These are phyloP conservation scores for Steinernema carpocapsae DNA, from an alignment of 2,888 invertebrate species.

Conservation along the genomic window DNA sequence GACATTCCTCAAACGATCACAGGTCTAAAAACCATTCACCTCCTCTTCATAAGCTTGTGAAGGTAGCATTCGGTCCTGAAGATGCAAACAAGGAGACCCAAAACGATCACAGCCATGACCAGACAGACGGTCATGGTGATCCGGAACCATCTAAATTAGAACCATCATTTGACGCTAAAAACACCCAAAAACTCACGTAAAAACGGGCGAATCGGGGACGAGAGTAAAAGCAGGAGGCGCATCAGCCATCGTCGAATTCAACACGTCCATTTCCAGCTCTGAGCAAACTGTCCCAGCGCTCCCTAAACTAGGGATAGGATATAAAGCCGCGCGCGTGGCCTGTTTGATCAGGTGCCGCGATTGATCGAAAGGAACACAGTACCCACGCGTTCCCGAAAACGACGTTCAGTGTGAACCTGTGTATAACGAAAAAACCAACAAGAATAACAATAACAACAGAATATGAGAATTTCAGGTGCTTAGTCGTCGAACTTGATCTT, in stretches of 20 bases:
- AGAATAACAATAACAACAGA: conserved; percentile 17
- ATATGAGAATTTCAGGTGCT: not conserved
- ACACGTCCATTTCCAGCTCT: not conserved
- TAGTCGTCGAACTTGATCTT: conserved; percentile 22
- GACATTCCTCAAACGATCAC: too few relatives aligned
- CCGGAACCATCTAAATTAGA: conserved; percentile 11
- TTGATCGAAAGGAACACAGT: not conserved
- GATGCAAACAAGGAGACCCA: not conserved
- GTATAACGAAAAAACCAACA: not conserved
- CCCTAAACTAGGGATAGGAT: too few relatives aligned
- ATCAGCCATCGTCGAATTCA: conserved; percentile 5
- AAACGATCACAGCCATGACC: not conserved
- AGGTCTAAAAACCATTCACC: not conserved
- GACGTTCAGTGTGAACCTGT: too few relatives aligned
- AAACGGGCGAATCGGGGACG: not conserved
- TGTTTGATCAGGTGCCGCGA: conserved; percentile 27
- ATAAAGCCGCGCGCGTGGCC: too few relatives aligned
- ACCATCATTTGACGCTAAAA: not conserved
- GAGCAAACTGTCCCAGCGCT: not conserved
- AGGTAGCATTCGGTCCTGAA: conserved; percentile 16
- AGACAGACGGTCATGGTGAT: conserved; percentile 9
- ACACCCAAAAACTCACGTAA: not conserved
- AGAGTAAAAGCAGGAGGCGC: too few relatives aligned
- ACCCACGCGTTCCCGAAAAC: not conserved
- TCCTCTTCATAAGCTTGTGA: conserved; percentile 23